Evolutionary conservation across 2,888 invertebrate genomes (phyloP).

Genomic region (Eustalomyia histrio): DNA sequence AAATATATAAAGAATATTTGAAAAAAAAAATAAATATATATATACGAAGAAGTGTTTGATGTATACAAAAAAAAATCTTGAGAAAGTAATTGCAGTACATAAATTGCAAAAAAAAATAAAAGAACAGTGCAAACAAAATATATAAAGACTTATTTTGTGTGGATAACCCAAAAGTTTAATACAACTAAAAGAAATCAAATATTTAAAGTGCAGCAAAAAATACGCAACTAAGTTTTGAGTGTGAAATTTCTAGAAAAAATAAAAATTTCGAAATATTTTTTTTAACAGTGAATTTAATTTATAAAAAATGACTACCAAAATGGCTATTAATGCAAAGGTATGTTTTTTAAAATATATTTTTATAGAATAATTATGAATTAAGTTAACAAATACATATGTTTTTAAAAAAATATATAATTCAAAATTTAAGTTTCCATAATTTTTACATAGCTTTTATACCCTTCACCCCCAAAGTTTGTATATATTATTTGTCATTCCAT

Average conservation of each 20-base stretch:
- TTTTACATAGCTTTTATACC: no score
- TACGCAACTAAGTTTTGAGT: neutral
- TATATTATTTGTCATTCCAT: no score
- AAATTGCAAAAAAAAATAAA: constrained; percentile 14
- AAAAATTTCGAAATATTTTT: neutral
- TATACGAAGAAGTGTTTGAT: constrained; percentile 44
- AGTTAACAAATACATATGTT: no score
- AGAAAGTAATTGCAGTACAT: constrained; percentile 12
- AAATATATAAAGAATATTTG: constrained; percentile 27
- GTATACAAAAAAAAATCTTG: constrained; percentile 8
- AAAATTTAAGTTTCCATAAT: no score
- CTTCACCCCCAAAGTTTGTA: no score
- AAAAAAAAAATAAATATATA: constrained; percentile 41
- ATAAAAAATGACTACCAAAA: constrained; percentile 74
- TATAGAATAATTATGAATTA: no score
- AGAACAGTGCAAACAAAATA: constrained; percentile 34
- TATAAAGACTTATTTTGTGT: constrained; percentile 21
- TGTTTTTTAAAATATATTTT: constrained; percentile 46
- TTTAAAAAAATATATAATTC: no score
- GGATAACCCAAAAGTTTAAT: constrained; percentile 5
- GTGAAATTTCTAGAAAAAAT: constrained; percentile 32
- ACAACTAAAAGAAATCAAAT: constrained; percentile 22
- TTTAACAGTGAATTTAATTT: constrained; percentile 23
- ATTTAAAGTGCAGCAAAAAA: constrained; percentile 29
- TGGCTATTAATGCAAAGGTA: constrained; percentile 77